Conservation (phyloP, 2,113 vertebrate genomes). For the Microtus ochrogaster region DNA sequence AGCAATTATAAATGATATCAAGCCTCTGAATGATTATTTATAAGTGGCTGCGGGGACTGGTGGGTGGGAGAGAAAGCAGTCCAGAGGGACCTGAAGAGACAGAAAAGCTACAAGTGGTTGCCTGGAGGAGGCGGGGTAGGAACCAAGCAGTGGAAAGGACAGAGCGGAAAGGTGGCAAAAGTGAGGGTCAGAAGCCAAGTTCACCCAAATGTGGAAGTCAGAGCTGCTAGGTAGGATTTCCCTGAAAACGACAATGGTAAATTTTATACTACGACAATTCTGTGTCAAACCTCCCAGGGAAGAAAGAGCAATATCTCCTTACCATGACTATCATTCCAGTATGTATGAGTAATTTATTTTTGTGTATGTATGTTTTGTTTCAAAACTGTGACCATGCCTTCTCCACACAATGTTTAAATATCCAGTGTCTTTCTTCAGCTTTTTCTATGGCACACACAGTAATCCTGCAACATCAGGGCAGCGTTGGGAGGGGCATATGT, state of each 20-base stretch:
- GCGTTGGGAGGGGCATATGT: not conserved
- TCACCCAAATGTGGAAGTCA: not conserved
- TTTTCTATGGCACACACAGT: not conserved
- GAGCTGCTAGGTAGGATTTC: not conserved
- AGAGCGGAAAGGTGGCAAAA: not conserved
- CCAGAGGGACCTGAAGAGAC: too few relatives aligned
- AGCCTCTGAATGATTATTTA: too few relatives aligned
- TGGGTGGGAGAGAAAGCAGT: too few relatives aligned
- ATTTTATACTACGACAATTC: constrained; percentile 4
- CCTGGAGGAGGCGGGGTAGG: not conserved
- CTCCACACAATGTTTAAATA: constrained; percentile 23
- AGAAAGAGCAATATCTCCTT: not conserved
- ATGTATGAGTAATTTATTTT: not conserved
- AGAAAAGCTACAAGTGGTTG: too few relatives aligned
- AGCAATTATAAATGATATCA: too few relatives aligned
- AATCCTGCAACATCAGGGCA: too few relatives aligned
- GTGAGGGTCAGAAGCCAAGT: not conserved
- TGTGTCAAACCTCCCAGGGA: not conserved
- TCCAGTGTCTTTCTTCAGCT: not conserved
- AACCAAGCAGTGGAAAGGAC: not conserved
- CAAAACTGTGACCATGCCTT: not conserved
- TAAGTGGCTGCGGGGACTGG: too few relatives aligned
- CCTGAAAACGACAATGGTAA: not conserved
- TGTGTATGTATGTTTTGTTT: not conserved
- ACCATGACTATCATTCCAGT: not conserved